phyloP scores from a whole-genome alignment of 2,797 vertebrate species.

The Discoglossus pictus region DNA sequence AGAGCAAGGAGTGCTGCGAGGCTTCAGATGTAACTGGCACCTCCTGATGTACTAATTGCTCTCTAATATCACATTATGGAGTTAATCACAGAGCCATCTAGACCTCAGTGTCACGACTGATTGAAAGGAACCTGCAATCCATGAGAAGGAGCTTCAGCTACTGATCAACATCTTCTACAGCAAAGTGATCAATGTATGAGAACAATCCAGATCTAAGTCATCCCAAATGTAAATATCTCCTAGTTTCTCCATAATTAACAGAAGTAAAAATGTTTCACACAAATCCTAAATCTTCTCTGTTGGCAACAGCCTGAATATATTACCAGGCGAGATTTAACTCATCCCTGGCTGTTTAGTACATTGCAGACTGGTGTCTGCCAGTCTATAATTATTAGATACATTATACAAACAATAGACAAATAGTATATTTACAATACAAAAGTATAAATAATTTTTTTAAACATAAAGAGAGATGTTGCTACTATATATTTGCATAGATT shows the following conservation, averaged over 20 bases:
- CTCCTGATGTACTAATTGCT: no score
- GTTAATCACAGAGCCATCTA: conserved; percentile 20
- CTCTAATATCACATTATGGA: no score
- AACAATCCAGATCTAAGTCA: conserved; percentile 37
- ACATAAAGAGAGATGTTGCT: no score
- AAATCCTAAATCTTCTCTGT: conserved; percentile 17
- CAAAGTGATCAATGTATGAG: conserved; percentile 42
- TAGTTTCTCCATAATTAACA: conserved; percentile 39
- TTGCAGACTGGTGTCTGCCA: no score
- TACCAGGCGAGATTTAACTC: neutral
- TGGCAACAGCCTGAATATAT: conserved; percentile 28
- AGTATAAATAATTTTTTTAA: no score
- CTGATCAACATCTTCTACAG: conserved; percentile 45
- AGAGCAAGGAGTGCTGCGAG: no score
- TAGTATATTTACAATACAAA: no score
- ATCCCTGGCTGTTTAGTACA: no score
- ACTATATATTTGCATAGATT: no score
- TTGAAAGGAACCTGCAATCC: conserved; percentile 34
- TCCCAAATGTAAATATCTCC: conserved; percentile 30
- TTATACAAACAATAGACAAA: no score
- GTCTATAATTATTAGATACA: no score
- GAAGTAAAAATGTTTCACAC: conserved; percentile 9
- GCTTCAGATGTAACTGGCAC: no score
- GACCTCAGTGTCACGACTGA: conserved; percentile 13
- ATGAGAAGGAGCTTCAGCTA: conserved; percentile 40